A percentile compares a stretch with the other conserved stretches of the same genome.
These are phyloP conservation scores for Enteromius thamalakanensis DNA, from an alignment of 2,797 vertebrate species.

Conservation along the genomic window DNA sequence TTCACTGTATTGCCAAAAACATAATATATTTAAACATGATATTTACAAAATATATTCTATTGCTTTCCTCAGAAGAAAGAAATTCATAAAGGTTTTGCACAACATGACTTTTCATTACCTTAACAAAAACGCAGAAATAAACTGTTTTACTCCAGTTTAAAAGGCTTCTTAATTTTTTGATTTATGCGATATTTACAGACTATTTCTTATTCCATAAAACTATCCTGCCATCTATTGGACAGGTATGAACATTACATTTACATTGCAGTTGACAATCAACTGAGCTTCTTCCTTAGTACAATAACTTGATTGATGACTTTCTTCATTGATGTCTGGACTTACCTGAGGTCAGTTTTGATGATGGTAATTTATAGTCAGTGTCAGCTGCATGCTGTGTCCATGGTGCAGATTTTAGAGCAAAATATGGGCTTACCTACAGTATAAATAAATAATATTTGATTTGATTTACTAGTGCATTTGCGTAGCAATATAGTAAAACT, in stretches of 20 bases:
- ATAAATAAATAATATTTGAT: constrained; percentile 33
- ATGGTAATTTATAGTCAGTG: constrained; percentile 41
- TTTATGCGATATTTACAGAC: neutral
- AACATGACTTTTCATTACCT: neutral
- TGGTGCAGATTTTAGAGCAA: constrained; percentile 69
- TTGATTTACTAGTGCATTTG: neutral
- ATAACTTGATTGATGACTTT: neutral
- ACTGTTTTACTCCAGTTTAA: neutral
- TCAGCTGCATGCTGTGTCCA: constrained; percentile 50
- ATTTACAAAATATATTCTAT: neutral
- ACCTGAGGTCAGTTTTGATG: constrained; percentile 62
- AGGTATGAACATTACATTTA: neutral
- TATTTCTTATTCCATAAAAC: neutral
- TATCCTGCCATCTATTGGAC: constrained; percentile 55
- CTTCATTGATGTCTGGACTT: constrained; percentile 32
- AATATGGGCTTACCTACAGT: constrained; percentile 76
- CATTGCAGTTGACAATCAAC: neutral
- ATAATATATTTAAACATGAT: neutral
- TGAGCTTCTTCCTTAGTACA: neutral
- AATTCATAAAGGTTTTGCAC: neutral
- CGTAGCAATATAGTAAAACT: neutral
- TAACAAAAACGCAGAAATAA: no score
- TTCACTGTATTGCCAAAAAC: neutral
- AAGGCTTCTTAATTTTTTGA: neutral
- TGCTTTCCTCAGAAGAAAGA: neutral